A percentile compares a stretch with the other conserved stretches of the same genome.
These are phyloP conservation scores for Lobophora halterata DNA, from an alignment of 2,888 invertebrate species.

Conservation along the genomic window DNA sequence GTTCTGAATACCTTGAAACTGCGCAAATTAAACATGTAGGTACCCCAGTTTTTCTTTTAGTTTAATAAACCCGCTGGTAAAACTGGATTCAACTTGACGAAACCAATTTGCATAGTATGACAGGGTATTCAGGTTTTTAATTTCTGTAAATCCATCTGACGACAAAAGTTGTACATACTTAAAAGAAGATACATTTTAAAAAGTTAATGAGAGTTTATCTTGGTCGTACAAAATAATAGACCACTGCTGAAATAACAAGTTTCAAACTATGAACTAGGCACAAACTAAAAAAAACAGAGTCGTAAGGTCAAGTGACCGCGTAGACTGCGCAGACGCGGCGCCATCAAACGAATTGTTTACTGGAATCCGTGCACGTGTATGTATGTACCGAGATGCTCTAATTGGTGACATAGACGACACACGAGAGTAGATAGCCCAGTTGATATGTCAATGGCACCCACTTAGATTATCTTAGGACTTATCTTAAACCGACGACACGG, in stretches of 20 bases:
- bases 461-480: no score
- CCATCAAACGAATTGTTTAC: constrained; percentile 59
- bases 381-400: constrained; percentile 41
- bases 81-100: constrained; percentile 10
- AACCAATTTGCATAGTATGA: no score
- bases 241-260: no score
- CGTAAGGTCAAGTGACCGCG: constrained; percentile 25
- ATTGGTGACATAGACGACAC: constrained; percentile 9
- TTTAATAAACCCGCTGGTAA: constrained; percentile 7
- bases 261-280: no score
- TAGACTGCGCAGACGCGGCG: constrained; percentile 28
- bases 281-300: constrained; percentile 13
- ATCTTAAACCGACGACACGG: no score
- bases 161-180: no score
- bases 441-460: no score
- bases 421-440: constrained; percentile 19
- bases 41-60: constrained; percentile 16
- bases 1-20: constrained; percentile 20
- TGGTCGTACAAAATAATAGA: no score
- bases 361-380: constrained; percentile 60
- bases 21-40: constrained; percentile 20
- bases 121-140: no score
- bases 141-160: no score
- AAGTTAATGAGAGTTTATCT: no score
- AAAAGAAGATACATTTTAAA: no score